Evolutionary conservation across 2,888 invertebrate species (phyloP), one percentile per base, ranked within the genome.

Genomic region (Pseudococcus longispinus): DNA sequence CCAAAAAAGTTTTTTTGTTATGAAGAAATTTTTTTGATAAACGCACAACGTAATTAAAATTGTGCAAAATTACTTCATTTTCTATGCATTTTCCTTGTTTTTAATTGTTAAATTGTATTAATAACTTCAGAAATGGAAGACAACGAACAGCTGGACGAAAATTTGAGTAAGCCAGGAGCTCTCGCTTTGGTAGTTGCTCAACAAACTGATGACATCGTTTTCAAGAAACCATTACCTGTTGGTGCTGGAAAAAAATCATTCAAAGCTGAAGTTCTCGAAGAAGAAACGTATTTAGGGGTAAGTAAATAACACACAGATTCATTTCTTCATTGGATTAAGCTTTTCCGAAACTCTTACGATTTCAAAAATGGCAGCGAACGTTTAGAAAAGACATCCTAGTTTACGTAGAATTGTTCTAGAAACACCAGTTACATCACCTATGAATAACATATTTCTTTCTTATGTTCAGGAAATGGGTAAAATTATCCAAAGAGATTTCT

Each of bases 401-500:
- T 23, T 23, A 23, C 23, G 9, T 23, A 60, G 0, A 11, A 20
- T 60, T 60, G 1, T 60, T 60, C 60, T 60, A 60, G 60, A 60
- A 60, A 60, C 20, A 60, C 20, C 20, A 55, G 8, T 23, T 13
- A 5, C 1, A 60, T 32, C 32, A 37, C 5, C 37, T 37, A 18
- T 70, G 2, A 18, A 6, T 26, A 1, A 18, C 15, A 11, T 70
- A 18, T 18, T 0, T 70, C 6, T 32, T 32, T 60, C 1, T 51
- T 51, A 51, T 51, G 11, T 60, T 37, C 92, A 96, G 94, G 95
- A 95, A 90, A 94, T 99, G 91, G 96, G 97, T 32, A 96, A 96
- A 91, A 99, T 99, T 85, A 98, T 99, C 89, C 97, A 98, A 90
- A 93, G 98, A 89, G 99, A 99, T 90, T 99, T 98, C 90, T 99